Conservation (phyloP, 2,797 vertebrate genomes). For the Channa striata region DNA sequence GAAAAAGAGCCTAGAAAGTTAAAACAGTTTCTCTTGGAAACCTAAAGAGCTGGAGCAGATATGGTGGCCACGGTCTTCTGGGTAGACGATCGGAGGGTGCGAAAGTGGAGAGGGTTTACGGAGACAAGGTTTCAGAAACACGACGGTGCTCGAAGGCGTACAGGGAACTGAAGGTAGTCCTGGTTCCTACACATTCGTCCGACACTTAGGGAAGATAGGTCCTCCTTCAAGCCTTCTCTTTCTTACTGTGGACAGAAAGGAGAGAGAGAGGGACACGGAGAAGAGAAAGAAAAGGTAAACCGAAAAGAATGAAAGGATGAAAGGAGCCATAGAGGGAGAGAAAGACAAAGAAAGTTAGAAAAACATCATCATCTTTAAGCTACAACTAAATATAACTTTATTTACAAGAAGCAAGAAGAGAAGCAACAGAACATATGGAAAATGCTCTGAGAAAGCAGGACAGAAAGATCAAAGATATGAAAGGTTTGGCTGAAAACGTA, state of each 20-base stretch:
- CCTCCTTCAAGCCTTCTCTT: slow-evolving; percentile 96
- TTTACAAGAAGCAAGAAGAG: slow-evolving; percentile 13
- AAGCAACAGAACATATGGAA: background rate
- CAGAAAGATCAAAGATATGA: background rate
- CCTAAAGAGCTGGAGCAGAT: slow-evolving; percentile 26
- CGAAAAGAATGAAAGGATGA: background rate
- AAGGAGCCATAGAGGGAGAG: background rate
- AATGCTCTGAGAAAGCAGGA: background rate
- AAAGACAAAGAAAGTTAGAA: slow-evolving; percentile 1
- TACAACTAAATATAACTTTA: slow-evolving; percentile 15
- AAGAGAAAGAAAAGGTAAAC: background rate
- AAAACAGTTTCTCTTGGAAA: slow-evolving; percentile 22
- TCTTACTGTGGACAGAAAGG: slow-evolving; percentile 87
- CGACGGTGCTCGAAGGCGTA: slow-evolving; percentile 31
- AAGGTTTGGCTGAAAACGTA: no score
- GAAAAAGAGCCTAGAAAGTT: slow-evolving; percentile 38
- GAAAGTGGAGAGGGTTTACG: slow-evolving; percentile 19
- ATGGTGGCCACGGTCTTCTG: slow-evolving; percentile 20
- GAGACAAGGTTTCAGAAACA: slow-evolving; percentile 11
- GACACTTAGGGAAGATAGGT: slow-evolving; percentile 97
- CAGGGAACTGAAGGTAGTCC: slow-evolving; percentile 50
- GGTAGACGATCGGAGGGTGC: background rate
- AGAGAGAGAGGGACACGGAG: slow-evolving; percentile 24
- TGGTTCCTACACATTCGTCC: slow-evolving; percentile 90
- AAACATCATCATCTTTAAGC: slow-evolving; percentile 4